Conservation (phyloP, 2,888 invertebrate genomes). For the Cantharis lateralis region DNA sequence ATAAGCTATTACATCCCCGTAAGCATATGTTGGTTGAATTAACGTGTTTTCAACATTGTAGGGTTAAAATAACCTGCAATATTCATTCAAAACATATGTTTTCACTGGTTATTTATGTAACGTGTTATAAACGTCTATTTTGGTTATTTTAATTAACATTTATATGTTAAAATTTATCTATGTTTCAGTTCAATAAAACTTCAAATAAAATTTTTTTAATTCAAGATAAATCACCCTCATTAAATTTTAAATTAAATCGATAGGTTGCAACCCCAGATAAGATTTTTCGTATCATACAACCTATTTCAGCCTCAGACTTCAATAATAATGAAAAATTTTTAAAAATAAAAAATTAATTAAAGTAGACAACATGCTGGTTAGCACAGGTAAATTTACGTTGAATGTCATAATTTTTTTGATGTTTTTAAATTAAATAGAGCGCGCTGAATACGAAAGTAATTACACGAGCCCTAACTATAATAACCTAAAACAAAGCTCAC, state of each 20-base stretch:
- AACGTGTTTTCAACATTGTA: too few relatives aligned
- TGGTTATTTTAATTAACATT: too few relatives aligned
- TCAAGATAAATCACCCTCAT: background rate
- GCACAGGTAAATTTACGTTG: background rate
- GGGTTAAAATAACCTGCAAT: too few relatives aligned
- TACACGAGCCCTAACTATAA: background rate
- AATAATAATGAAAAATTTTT: background rate
- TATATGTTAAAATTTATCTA: too few relatives aligned
- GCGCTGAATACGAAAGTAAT: background rate
- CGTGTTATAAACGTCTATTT: too few relatives aligned
- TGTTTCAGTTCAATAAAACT: too few relatives aligned
- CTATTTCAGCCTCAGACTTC: background rate
- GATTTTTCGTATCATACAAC: background rate
- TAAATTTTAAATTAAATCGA: background rate
- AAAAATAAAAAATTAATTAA: background rate
- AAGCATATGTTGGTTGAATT: too few relatives aligned
- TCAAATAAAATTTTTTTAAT: background rate
- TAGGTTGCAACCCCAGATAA: background rate
- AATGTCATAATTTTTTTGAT: background rate
- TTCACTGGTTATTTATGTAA: too few relatives aligned
- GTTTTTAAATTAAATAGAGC: background rate
- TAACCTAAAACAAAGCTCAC: background rate
- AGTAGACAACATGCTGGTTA: background rate
- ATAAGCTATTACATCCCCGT: too few relatives aligned
- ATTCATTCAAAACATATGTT: too few relatives aligned